A percentile compares a stretch with the other conserved stretches of the same genome.
Conservation (phyloP, 2,888 invertebrate species). For the Campaea margaritaria region DNA sequence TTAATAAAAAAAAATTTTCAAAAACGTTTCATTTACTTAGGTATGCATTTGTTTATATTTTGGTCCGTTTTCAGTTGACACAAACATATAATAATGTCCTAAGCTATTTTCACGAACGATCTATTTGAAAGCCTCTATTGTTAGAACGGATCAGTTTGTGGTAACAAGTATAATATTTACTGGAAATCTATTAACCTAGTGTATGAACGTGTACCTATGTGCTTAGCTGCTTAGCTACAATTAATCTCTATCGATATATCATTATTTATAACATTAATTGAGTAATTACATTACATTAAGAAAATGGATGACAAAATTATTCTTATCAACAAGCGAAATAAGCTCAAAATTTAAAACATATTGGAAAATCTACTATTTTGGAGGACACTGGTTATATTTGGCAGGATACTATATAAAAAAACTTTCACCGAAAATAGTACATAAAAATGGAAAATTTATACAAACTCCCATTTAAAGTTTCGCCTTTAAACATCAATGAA, state of each 20-base stretch:
- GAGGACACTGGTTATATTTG: slow-evolving; percentile 36
- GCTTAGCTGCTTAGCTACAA: slow-evolving; percentile 20
- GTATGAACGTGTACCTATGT: slow-evolving; percentile 32
- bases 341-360: slow-evolving; percentile 3
- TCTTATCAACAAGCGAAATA: slow-evolving; percentile 18
- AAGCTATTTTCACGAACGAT: slow-evolving; percentile 6
- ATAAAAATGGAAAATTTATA: slow-evolving; percentile 25
- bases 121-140: slow-evolving; percentile 25
- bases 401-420: neutral
- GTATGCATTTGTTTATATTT: slow-evolving; percentile 10
- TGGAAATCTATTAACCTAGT: slow-evolving; percentile 21
- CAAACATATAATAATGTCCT: slow-evolving; percentile 13
- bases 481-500: slow-evolving; percentile 5
- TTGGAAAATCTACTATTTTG: slow-evolving; percentile 24
- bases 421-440: neutral
- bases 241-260: slow-evolving; percentile 31
- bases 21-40: no score
- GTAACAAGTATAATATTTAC: slow-evolving; percentile 23
- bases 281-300: slow-evolving; percentile 7
- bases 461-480: neutral
- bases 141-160: slow-evolving; percentile 7
- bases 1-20: no score
- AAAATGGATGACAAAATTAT: slow-evolving; percentile 25
- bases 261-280: slow-evolving; percentile 19
- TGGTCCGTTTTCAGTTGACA: slow-evolving; percentile 23